Conservation (phyloP, 2,797 vertebrate species). For the Lepilemur ruficaudatus region DNA sequence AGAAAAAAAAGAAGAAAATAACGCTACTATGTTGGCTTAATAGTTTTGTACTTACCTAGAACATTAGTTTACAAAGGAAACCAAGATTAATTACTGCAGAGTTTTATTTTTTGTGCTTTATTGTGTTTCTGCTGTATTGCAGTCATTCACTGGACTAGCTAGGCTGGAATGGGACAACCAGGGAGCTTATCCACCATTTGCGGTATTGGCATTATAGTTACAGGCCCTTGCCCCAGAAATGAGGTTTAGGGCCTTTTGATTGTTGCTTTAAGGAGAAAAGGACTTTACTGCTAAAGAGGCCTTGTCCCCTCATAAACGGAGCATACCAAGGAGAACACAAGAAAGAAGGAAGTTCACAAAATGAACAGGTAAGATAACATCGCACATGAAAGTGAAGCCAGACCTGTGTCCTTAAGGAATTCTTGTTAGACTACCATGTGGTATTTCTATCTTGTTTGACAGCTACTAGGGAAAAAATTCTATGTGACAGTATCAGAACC, state of each 20-base stretch:
- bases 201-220: background rate
- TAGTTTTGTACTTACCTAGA: background rate
- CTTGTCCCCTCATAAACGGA: background rate
- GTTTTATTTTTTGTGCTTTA: background rate
- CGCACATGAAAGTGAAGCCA: background rate
- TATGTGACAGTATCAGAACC: background rate
- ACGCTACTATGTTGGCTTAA: background rate
- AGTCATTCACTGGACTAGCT: background rate
- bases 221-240: background rate
- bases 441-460: background rate
- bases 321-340: background rate
- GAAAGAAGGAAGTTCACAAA: background rate
- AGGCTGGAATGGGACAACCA: background rate
- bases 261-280: background rate
- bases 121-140: background rate
- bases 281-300: background rate
- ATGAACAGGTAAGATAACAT: background rate
- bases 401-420: background rate
- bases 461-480: background rate
- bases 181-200: background rate
- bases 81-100: background rate
- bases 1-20: background rate
- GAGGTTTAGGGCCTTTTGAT: background rate
- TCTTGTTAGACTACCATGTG: background rate
- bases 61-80: slow-evolving; percentile 9